Conservation (phyloP, 2,797 vertebrate species). For the Molossus alvarezi region DNA sequence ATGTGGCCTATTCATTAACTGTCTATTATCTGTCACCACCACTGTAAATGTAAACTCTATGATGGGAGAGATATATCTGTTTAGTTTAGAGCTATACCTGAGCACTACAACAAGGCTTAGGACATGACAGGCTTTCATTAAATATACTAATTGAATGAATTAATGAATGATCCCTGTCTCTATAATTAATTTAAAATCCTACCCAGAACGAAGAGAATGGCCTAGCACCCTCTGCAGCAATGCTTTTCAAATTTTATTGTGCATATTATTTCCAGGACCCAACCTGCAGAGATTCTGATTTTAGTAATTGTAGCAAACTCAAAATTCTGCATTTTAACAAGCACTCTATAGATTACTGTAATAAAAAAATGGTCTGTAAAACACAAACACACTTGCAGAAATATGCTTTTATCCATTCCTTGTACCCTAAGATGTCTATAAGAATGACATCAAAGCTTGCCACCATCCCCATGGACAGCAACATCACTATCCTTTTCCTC, state of each 20-base stretch:
- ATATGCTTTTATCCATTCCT: not conserved
- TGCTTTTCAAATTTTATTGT: conserved; percentile 41
- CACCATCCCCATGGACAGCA: not conserved
- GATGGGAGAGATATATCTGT: not conserved
- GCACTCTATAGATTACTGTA: not conserved
- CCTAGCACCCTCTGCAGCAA: not conserved
- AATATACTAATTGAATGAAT: not conserved
- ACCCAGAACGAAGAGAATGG: not conserved
- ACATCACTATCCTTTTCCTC: conserved; percentile 3
- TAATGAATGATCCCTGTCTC: not conserved
- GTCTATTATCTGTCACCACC: not conserved
- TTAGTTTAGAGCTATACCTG: not conserved
- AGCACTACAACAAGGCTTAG: not conserved
- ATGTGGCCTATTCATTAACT: not conserved
- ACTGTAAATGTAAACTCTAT: conserved; percentile 7
- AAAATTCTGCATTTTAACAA: conserved; percentile 53
- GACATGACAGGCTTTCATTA: not conserved
- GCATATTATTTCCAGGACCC: not conserved
- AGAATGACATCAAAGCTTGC: conserved; percentile 50
- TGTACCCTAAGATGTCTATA: conserved; percentile 25
- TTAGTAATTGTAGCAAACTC: conserved; percentile 35
- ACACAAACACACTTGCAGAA: conserved; percentile 60
- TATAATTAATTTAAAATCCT: conserved; percentile 31
- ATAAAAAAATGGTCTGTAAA: conserved; percentile 44
- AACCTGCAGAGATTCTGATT: conserved; percentile 7